These are phyloP conservation scores for Tipula vernalis DNA, from an alignment of 2,888 invertebrate species.

Conservation along the genomic window DNA sequence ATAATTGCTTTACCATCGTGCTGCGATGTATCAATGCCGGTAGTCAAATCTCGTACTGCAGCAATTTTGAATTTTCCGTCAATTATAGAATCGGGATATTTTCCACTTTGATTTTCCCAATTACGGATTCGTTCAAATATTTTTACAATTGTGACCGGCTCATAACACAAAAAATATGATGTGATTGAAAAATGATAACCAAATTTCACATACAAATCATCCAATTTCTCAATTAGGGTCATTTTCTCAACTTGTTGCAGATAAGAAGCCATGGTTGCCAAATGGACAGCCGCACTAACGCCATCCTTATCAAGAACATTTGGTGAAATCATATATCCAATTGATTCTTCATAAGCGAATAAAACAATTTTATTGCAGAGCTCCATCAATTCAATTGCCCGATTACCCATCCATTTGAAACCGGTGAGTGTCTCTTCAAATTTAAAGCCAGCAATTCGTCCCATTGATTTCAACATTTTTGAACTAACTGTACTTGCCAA, in stretches of 20 bases:
- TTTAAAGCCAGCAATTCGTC: constrained; percentile 61
- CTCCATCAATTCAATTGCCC: constrained; percentile 54
- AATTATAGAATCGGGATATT: constrained; percentile 53
- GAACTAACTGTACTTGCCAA: constrained; percentile 93
- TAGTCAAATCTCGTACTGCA: constrained; percentile 75
- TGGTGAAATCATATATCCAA: constrained; percentile 92
- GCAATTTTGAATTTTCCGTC: constrained; percentile 50
- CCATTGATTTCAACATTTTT: constrained; percentile 78
- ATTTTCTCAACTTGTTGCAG: constrained; percentile 45
- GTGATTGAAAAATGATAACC: constrained; percentile 82
- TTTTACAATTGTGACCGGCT: constrained; percentile 48
- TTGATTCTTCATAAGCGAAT: constrained; percentile 97
- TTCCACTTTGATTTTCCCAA: constrained; percentile 45
- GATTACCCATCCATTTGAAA: constrained; percentile 99
- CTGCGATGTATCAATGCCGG: constrained; percentile 59
- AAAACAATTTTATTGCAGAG: constrained; percentile 59
- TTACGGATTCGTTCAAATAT: constrained; percentile 79
- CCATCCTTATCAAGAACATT: constrained; percentile 93
- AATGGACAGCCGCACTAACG: constrained; percentile 71
- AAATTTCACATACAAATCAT: constrained; percentile 67
- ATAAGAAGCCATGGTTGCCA: constrained; percentile 62
- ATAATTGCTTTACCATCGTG: constrained; percentile 55
- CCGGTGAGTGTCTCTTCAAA: constrained; percentile 88
- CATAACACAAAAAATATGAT: constrained; percentile 82
- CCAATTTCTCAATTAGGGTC: constrained; percentile 49